Conservation (phyloP, 2,888 invertebrate species). For the Nomada ruficornis region DNA sequence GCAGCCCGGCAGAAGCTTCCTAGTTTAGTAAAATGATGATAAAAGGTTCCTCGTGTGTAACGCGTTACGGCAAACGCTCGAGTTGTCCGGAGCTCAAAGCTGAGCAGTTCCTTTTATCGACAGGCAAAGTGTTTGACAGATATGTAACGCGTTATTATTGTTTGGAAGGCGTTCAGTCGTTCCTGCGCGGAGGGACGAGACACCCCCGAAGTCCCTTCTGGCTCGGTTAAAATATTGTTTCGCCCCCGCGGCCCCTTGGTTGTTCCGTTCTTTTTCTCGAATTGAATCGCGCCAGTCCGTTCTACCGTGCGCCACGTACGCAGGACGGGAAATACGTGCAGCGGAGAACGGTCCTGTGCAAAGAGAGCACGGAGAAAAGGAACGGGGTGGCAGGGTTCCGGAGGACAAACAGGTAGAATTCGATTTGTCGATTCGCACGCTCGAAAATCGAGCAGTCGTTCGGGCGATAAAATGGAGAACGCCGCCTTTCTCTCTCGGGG, state of each 20-base stretch:
- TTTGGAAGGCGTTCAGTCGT: neutral
- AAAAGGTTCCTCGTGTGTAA: neutral
- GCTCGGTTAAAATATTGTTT: conserved; percentile 58
- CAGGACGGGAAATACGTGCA: conserved; percentile 39
- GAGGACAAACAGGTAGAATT: conserved; percentile 70
- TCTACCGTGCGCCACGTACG: conserved; percentile 30
- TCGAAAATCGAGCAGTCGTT: conserved; percentile 69
- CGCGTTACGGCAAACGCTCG: neutral
- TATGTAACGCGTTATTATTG: conserved; percentile 31
- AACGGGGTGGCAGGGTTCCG: conserved; percentile 27
- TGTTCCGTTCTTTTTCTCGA: conserved; percentile 62
- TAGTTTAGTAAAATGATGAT: neutral
- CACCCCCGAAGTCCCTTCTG: conserved; percentile 8
- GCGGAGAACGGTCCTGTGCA: conserved; percentile 35
- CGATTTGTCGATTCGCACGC: conserved; percentile 71
- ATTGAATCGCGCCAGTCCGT: conserved; percentile 64
- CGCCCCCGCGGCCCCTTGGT: conserved; percentile 42
- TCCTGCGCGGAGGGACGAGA: conserved; percentile 9
- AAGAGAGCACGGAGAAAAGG: conserved; percentile 42
- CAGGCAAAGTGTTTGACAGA: conserved; percentile 18
- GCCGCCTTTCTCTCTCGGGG: neutral
- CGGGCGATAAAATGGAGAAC: conserved; percentile 55
- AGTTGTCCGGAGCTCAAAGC: conserved; percentile 11
- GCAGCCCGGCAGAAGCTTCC: neutral
- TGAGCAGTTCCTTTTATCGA: conserved; percentile 9